Conservation (phyloP, 35 echinoderm and acorn worm species). For the Stichopus chloronotus region DNA sequence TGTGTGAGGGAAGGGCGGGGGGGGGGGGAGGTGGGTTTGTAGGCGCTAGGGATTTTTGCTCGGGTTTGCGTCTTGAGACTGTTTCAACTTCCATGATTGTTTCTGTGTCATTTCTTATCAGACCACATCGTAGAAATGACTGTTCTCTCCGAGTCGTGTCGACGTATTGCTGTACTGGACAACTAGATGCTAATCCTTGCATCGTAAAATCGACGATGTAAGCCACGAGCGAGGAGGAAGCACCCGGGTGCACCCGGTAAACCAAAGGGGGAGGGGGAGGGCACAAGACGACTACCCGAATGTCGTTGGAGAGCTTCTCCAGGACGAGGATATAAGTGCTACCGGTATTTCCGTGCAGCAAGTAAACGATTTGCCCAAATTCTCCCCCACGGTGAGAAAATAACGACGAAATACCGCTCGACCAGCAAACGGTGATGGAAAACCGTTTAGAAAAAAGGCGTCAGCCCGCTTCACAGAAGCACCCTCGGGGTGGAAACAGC, state of each 20-base stretch:
- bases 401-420: no score
- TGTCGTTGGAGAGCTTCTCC: not conserved
- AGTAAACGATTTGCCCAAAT: no score
- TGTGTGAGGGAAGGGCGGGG: not conserved
- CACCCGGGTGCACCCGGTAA: conserved; percentile 14
- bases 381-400: no score
- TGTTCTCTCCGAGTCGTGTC: not conserved
- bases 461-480: no score
- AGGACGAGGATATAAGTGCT: not conserved
- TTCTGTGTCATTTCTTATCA: conserved; percentile 9
- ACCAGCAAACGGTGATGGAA: no score
- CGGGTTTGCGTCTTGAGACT: not conserved
- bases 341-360: no score
- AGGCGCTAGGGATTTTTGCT: not conserved
- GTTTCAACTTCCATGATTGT: conserved; percentile 7
- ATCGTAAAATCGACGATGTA: conserved; percentile 13
- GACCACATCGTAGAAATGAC: conserved; percentile 29
- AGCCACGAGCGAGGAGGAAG: conserved; percentile 30
- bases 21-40: not conserved
- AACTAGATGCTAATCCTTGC: not conserved
- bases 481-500: no score
- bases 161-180: not conserved
- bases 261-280: not conserved
- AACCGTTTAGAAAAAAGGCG: no score
- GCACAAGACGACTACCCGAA: not conserved